phyloP scores from a whole-genome alignment of 1,140 invertebrate genomes.

The Hirudo medicinalis region DNA sequence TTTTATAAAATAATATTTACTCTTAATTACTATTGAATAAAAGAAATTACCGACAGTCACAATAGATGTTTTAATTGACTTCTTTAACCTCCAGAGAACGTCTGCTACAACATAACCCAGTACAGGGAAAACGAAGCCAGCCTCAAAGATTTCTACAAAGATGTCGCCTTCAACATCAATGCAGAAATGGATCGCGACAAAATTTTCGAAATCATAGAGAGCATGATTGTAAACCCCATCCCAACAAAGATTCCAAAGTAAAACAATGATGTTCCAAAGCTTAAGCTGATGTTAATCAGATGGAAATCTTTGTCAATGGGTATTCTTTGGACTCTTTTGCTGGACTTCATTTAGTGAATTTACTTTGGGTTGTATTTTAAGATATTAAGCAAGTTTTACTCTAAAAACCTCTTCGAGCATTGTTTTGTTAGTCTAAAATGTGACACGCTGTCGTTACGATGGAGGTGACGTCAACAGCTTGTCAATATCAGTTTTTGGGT shows the following conservation, averaged over 20 bases:
- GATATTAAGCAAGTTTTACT: too few relatives aligned
- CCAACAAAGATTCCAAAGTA: slow-evolving; percentile 26
- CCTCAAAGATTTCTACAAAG: slow-evolving; percentile 35
- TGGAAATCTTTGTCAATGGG: too few relatives aligned
- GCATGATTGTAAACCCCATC: slow-evolving; percentile 39
- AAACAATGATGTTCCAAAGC: background rate
- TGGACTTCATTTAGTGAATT: too few relatives aligned
- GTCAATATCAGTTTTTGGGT: too few relatives aligned
- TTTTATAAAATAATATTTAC: background rate
- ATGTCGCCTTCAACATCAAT: slow-evolving; percentile 34
- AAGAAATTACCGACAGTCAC: background rate
- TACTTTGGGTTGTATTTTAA: too few relatives aligned
- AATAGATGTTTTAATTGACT: background rate
- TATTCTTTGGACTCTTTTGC: too few relatives aligned
- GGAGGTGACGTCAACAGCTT: too few relatives aligned
- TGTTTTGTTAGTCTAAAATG: too few relatives aligned
- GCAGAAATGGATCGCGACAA: slow-evolving; percentile 41
- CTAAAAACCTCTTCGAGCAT: too few relatives aligned
- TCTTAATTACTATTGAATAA: background rate
- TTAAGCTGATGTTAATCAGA: too few relatives aligned
- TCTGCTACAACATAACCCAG: slow-evolving; percentile 31
- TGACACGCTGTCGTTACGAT: too few relatives aligned
- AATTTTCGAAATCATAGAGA: slow-evolving; percentile 42
- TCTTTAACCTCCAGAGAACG: background rate
- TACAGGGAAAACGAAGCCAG: slow-evolving; percentile 36